These are phyloP conservation scores for Frankliniella fusca DNA, from an alignment of 2,888 invertebrate genomes.

Conservation along the genomic window DNA sequence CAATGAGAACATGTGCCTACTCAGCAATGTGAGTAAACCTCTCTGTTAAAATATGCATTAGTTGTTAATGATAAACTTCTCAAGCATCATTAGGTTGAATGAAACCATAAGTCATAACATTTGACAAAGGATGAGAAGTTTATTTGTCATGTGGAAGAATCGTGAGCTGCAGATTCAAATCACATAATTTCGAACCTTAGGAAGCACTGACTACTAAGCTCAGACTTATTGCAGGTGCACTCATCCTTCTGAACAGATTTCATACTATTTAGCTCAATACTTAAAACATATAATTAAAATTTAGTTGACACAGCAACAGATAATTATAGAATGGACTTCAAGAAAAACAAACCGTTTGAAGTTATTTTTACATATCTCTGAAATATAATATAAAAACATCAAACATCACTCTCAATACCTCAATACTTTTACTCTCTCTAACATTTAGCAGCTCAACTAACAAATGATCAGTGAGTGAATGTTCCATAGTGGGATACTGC, in stretches of 20 bases:
- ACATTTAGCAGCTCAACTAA: neutral
- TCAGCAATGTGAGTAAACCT: neutral
- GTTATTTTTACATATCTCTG: neutral
- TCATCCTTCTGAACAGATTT: no score
- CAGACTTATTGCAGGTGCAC: neutral
- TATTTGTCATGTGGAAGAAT: no score
- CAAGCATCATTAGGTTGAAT: neutral
- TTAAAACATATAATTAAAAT: neutral
- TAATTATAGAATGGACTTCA: neutral
- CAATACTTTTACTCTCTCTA: neutral
- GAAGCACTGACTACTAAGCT: neutral
- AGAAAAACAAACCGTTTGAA: neutral
- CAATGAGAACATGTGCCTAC: neutral
- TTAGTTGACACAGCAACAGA: neutral
- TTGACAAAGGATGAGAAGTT: no score
- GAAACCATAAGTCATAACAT: no score
- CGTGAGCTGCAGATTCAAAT: no score
- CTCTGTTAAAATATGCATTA: neutral
- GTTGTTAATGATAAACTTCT: neutral
- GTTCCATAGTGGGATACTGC: no score
- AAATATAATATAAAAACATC: conserved; percentile 1
- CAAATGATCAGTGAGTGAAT: no score
- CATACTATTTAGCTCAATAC: neutral
- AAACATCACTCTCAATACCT: neutral
- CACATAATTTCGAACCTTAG: no score